Evolutionary conservation across 2,797 vertebrate genomes (phyloP), one percentile per base, ranked within the genome.

Genomic region (Lithobates sylvaticus): DNA sequence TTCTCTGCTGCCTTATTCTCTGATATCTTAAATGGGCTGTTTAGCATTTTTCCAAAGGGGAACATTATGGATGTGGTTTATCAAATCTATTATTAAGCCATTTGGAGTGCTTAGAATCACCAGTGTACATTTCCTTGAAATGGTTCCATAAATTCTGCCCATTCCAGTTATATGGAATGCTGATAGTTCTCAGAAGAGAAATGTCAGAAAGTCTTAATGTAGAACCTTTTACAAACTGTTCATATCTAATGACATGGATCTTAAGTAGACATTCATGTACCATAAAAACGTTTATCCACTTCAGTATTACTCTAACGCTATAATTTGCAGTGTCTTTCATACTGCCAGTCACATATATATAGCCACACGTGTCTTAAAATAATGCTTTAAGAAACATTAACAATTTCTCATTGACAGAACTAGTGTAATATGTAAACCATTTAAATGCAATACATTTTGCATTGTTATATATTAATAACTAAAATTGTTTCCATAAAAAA

Each of bases 251-350:
- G 67, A 69, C 39, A 50, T 32, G 16, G 32, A 32, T 47, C 64
- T 47, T 68, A 79, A 79, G 34, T 69, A 79, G 39, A 68, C 65
- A 79, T 39, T 79, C 32, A 79, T 79, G 77, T 26, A 21, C 26
- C 64, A 47, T 50, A 68, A 79, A 23, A 44, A 67, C 61, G 32
- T 67, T 68, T 42, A 36, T 67, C 15, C 64, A 27, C 34, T 67
- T 78, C 23, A 29, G 77, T 67, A 68, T 65, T 50, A 47, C 26
- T 32, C 47, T 71, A 58, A 50, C 68, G n/a, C 67, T 71, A 81
- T 81, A 34, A 81, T 81, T 71, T 81, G 44, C 67, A 81, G 12
- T 44, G 67, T 54, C 29, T 32, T 58, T 81, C 26, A 58, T 81
- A 72, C 21, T 58, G 47, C 47, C 47, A 81, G 36, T 71, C 67